These are phyloP conservation scores for Brachionus angularis DNA, from an alignment of 1,140 invertebrate genomes.

Conservation along the genomic window DNA sequence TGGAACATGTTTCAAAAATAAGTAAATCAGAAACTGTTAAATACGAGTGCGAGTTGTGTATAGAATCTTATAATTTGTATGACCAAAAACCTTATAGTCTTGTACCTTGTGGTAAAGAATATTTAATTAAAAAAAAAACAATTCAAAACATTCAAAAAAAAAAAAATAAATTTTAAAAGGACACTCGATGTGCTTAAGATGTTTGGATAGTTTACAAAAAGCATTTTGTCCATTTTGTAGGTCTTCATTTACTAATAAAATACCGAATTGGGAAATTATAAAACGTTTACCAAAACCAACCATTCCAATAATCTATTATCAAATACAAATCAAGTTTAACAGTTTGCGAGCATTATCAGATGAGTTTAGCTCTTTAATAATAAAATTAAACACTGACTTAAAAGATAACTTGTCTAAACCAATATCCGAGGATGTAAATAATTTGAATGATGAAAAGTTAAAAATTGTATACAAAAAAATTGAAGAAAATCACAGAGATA, in stretches of 20 bases:
- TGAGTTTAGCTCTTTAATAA: neutral
- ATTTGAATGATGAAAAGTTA: constrained; percentile 18
- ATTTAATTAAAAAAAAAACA: neutral
- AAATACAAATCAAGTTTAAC: constrained; percentile 29
- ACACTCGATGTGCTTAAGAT: constrained; percentile 17
- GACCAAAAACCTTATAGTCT: constrained; percentile 26
- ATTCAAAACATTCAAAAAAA: neutral
- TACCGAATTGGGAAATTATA: constrained; percentile 35
- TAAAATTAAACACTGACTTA: neutral
- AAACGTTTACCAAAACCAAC: constrained; percentile 32
- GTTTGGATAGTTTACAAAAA: constrained; percentile 30
- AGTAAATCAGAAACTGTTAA: too few relatives aligned
- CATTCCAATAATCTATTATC: constrained; percentile 33
- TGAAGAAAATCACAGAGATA: constrained; percentile 13
- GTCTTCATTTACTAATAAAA: neutral
- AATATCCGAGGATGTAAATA: neutral
- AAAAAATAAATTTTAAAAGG: neutral
- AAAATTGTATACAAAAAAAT: neutral
- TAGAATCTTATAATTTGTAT: constrained; percentile 16
- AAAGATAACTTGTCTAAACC: neutral
- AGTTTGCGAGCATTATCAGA: neutral
- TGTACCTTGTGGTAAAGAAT: neutral
- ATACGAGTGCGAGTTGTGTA: constrained; percentile 36
- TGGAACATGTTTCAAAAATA: too few relatives aligned
- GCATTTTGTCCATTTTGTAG: constrained; percentile 32